Percentiles rank a stretch among this genome's conserved stretches.
Evolutionary conservation across 2,113 vertebrate genomes (phyloP).

Genomic region (Cyprinodon tularosa): DNA sequence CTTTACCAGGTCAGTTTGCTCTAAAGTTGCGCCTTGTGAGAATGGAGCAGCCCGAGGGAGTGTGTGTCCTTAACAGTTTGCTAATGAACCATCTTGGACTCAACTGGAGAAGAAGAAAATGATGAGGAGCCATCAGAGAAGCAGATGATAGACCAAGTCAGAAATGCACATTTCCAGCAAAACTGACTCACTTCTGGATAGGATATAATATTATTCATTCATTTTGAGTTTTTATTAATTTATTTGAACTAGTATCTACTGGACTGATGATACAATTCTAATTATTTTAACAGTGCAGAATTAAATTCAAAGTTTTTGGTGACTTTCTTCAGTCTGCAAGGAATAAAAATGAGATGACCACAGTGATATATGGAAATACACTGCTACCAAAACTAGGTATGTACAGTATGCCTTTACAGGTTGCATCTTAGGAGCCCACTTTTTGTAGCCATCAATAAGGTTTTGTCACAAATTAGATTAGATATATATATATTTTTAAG

Average conservation of each 20-base stretch:
- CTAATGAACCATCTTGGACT: conserved; percentile 60
- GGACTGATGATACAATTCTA: neutral
- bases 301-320: neutral
- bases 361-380: neutral
- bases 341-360: neutral
- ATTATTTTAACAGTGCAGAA: neutral
- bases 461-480: neutral
- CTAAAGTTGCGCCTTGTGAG: conserved; percentile 59
- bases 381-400: neutral
- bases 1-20: conserved; percentile 58
- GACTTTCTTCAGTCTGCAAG: neutral
- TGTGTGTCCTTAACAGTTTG: conserved; percentile 64
- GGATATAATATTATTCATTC: neutral
- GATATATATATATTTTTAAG: neutral
- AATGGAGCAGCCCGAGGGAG: conserved; percentile 45
- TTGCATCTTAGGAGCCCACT: neutral
- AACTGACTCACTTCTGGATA: neutral
- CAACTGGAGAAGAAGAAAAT: conserved; percentile 20
- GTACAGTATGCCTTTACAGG: neutral
- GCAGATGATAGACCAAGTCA: conserved; percentile 19
- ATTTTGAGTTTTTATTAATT: neutral
- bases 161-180: neutral
- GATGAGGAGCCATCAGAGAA: conserved; percentile 5
- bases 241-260: neutral
- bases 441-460: neutral